Percentiles rank a stretch among this genome's conserved stretches.
These are phyloP conservation scores for Polymixis lichenea DNA, from an alignment of 2,888 invertebrate species.

Conservation along the genomic window DNA sequence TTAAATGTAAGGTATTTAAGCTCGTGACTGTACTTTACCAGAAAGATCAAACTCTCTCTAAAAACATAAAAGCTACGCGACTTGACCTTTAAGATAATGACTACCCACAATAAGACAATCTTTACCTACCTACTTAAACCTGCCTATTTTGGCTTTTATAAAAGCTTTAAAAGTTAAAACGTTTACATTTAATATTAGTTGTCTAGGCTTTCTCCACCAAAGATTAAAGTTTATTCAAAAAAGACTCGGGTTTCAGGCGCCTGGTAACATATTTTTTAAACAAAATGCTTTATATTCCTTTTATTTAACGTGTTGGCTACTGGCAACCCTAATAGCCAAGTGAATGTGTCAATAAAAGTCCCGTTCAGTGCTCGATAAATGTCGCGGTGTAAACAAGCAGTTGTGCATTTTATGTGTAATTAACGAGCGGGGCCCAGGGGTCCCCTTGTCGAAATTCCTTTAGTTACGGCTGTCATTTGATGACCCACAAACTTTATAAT, in stretches of 20 bases:
- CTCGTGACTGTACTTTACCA: neutral
- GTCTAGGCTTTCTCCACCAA: neutral
- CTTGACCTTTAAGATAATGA: neutral
- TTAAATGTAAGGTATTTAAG: neutral
- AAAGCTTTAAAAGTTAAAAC: slow-evolving; percentile 9
- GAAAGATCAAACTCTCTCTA: neutral
- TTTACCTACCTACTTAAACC: neutral
- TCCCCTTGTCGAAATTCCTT: slow-evolving; percentile 42
- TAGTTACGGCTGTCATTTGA: slow-evolving; percentile 22
- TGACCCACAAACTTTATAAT: slow-evolving; percentile 14
- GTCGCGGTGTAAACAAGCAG: slow-evolving; percentile 81
- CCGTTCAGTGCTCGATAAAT: slow-evolving; percentile 82
- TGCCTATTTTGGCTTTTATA: neutral
- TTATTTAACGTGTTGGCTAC: slow-evolving; percentile 44
- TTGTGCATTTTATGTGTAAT: slow-evolving; percentile 86
- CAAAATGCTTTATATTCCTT: slow-evolving; percentile 11
- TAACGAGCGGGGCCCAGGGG: slow-evolving; percentile 69
- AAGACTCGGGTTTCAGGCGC: neutral
- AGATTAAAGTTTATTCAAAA: slow-evolving; percentile 1
- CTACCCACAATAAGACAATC: neutral
- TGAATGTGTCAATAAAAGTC: slow-evolving; percentile 83
- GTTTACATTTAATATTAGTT: neutral
- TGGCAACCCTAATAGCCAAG: slow-evolving; percentile 73
- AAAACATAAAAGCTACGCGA: neutral
- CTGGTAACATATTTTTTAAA: neutral